Percentiles rank a stretch among this genome's conserved stretches.
phyloP scores from a whole-genome alignment of 2,888 invertebrate genomes.

The Rhogogaster chlorosoma region DNA sequence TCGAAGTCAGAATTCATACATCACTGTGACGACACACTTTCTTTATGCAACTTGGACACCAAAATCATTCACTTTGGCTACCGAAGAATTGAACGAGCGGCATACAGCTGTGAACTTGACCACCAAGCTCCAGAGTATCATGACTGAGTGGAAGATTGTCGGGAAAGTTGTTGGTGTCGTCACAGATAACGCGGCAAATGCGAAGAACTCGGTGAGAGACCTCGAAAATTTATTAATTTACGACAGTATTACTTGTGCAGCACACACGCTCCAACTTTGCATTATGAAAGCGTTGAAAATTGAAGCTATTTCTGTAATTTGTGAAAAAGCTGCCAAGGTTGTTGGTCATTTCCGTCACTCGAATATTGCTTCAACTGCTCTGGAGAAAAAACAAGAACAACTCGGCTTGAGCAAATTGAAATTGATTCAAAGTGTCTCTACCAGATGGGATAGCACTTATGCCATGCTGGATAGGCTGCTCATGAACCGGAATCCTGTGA shows the following conservation, averaged over 20 bases:
- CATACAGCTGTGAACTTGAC: conserved; percentile 52
- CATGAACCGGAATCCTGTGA: conserved; percentile 47
- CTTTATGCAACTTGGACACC: conserved; percentile 38
- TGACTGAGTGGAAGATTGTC: conserved; percentile 40
- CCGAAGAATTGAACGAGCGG: conserved; percentile 48
- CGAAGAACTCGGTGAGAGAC: conserved; percentile 42
- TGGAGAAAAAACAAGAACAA: conserved; percentile 53
- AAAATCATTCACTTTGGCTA: conserved; percentile 42
- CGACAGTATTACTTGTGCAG: conserved; percentile 43
- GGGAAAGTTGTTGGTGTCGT: conserved; percentile 44
- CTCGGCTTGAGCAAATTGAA: conserved; percentile 39
- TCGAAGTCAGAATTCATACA: conserved; percentile 51
- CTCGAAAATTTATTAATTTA: background rate
- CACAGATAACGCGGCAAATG: conserved; percentile 48
- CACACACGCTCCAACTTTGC: conserved; percentile 51
- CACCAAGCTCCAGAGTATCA: conserved; percentile 16
- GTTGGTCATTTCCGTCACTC: conserved; percentile 53
- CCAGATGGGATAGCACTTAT: conserved; percentile 52
- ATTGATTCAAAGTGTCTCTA: conserved; percentile 53
- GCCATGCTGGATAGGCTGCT: conserved; percentile 51
- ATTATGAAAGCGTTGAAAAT: conserved; percentile 40
- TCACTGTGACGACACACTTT: conserved; percentile 50
- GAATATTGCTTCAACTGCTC: conserved; percentile 50
- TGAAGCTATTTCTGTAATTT: background rate
- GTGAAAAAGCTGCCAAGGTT: conserved; percentile 31